Evolutionary conservation across 2,888 invertebrate species (phyloP).

Genomic region (Pteria penguin): DNA sequence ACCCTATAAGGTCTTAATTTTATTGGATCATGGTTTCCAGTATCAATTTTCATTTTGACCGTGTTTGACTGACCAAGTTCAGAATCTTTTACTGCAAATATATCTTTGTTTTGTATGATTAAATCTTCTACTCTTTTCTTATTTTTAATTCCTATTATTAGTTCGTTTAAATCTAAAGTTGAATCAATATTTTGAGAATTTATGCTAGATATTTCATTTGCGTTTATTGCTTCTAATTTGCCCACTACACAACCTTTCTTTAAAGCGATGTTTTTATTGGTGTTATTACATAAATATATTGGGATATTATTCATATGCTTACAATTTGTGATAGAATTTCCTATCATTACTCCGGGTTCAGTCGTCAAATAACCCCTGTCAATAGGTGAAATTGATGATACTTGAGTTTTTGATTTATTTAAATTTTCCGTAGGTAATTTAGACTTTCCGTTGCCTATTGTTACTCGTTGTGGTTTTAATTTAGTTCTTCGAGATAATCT

Average conservation of each 20-base stretch:
- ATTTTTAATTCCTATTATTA: slow-evolving; percentile 18
- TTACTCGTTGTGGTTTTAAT: slow-evolving; percentile 20
- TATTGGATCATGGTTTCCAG: slow-evolving; percentile 36
- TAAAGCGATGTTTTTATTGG: slow-evolving; percentile 23
- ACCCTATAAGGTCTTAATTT: slow-evolving; percentile 40
- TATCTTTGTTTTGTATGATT: slow-evolving; percentile 23
- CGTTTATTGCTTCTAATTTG: not conserved
- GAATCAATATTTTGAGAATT: not conserved
- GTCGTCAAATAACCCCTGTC: not conserved
- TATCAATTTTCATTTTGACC: slow-evolving; percentile 44
- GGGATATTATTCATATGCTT: slow-evolving; percentile 15
- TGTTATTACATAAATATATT: slow-evolving; percentile 35
- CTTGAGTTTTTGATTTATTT: no score
- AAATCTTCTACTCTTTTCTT: not conserved
- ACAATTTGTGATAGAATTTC: not conserved
- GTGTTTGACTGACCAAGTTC: slow-evolving; percentile 40
- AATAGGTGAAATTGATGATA: slow-evolving; percentile 3
- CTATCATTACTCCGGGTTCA: slow-evolving; percentile 30
- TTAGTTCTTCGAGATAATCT: not conserved
- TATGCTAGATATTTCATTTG: not conserved
- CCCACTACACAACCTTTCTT: slow-evolving; percentile 34
- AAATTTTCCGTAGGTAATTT: no score
- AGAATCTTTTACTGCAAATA: slow-evolving; percentile 36
- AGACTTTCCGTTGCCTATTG: slow-evolving; percentile 1
- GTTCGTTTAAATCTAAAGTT: not conserved